phyloP scores from a whole-genome alignment of 64 coral and sea anemone genomes.

The Montipora capricornis region DNA sequence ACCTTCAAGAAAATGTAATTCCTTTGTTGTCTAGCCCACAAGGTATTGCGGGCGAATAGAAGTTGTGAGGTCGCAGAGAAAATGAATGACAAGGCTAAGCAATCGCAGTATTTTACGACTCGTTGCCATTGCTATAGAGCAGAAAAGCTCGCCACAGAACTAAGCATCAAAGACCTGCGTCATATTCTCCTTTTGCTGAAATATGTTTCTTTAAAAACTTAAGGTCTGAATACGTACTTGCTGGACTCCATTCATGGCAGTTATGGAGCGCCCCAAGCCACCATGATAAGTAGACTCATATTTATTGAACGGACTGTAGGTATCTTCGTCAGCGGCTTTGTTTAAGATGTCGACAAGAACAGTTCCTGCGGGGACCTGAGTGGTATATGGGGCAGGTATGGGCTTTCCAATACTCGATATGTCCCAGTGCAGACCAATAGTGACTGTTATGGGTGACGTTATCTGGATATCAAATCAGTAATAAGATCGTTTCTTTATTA shows the following conservation, averaged over 20 bases:
- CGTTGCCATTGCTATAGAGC: too few species aligned
- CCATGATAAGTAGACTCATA: neutral
- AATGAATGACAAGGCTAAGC: too few species aligned
- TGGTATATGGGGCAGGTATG: conserved; percentile 1
- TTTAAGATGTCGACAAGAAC: conserved; percentile 9
- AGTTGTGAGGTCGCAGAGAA: too few species aligned
- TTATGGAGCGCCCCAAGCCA: neutral
- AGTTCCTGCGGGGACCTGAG: neutral
- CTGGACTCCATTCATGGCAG: neutral
- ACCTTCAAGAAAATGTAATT: too few species aligned
- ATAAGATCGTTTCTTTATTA: neutral
- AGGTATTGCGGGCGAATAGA: too few species aligned
- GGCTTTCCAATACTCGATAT: neutral
- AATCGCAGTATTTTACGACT: too few species aligned
- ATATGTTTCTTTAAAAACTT: too few species aligned
- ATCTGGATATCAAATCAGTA: neutral
- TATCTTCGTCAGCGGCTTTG: neutral
- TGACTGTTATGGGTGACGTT: conserved; percentile 5
- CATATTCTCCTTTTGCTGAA: too few species aligned
- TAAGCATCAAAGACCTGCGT: too few species aligned
- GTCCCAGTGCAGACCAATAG: conserved; percentile 13
- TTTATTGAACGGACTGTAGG: neutral
- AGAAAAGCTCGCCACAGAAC: too few species aligned
- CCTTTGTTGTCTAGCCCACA: too few species aligned
- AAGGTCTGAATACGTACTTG: neutral